These are phyloP conservation scores for Distichodus sexfasciatus DNA, from an alignment of 2,797 vertebrate genomes.

Conservation along the genomic window DNA sequence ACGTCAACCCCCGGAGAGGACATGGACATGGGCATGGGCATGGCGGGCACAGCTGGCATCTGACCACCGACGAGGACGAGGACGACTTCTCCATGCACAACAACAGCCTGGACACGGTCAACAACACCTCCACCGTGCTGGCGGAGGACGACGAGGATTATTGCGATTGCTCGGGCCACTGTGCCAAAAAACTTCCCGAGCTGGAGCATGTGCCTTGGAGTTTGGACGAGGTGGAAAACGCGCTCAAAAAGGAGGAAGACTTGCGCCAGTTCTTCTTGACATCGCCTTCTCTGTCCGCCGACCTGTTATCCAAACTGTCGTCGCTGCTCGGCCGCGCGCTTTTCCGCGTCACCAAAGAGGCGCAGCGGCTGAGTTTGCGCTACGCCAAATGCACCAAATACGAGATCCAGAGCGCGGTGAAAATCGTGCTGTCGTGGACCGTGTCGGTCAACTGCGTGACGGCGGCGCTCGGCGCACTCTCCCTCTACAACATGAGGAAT, in stretches of 20 bases:
- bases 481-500: conserved; percentile 95
- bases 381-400: conserved; percentile 95
- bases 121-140: conserved; percentile 81
- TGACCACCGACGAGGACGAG: conserved; percentile 96
- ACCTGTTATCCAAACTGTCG: conserved; percentile 86
- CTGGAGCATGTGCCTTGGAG: conserved; percentile 98
- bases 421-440: conserved; percentile 88
- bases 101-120: conserved; percentile 97
- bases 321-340: conserved; percentile 85
- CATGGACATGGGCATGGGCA: conserved; percentile 65
- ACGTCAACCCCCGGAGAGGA: no score
- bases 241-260: conserved; percentile 79
- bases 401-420: conserved; percentile 92
- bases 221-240: conserved; percentile 88
- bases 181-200: conserved; percentile 93
- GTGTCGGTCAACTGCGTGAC: conserved; percentile 83
- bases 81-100: no score
- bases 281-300: no score
- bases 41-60: conserved; percentile 81
- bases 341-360: conserved; percentile 88
- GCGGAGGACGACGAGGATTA: conserved; percentile 82
- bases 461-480: conserved; percentile 86
- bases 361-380: conserved; percentile 91
- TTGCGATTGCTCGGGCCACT: conserved; percentile 91
- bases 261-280: no score